A percentile compares a stretch with the other conserved stretches of the same genome.
phyloP scores from a whole-genome alignment of 2,113 vertebrate species.

The Garra rufa region DNA sequence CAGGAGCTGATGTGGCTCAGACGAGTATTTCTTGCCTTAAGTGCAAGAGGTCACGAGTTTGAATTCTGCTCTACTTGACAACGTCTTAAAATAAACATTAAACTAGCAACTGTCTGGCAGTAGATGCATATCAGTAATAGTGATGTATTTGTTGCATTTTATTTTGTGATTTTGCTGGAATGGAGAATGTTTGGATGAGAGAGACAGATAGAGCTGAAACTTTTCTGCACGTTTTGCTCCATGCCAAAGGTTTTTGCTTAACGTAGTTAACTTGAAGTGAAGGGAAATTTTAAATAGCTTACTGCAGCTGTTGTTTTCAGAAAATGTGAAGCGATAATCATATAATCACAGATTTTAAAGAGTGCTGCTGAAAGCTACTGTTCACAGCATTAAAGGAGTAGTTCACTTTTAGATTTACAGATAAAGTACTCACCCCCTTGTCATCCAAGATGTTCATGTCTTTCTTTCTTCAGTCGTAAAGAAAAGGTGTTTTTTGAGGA shows the following conservation, averaged over 20 bases:
- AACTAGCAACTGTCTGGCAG: neutral
- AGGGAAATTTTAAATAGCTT: neutral
- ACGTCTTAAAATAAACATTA: neutral
- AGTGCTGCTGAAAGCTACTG: too few relatives aligned
- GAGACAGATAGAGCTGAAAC: neutral
- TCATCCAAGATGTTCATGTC: too few relatives aligned
- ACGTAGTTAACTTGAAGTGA: neutral
- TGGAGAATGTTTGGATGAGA: neutral
- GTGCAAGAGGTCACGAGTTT: constrained; percentile 1
- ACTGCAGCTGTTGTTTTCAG: neutral
- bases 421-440: too few relatives aligned
- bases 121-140: neutral
- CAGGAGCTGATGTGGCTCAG: neutral
- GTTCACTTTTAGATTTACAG: too few relatives aligned
- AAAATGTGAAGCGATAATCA: neutral
- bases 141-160: neutral
- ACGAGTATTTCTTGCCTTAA: neutral
- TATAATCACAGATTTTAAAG: neutral
- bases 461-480: too few relatives aligned
- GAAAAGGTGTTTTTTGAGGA: too few relatives aligned
- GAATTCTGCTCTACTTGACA: neutral
- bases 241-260: neutral
- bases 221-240: neutral
- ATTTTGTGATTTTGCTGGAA: neutral
- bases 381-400: too few relatives aligned